phyloP scores from a whole-genome alignment of 64 coral and sea anemone genomes.

The Acropora yongei region DNA sequence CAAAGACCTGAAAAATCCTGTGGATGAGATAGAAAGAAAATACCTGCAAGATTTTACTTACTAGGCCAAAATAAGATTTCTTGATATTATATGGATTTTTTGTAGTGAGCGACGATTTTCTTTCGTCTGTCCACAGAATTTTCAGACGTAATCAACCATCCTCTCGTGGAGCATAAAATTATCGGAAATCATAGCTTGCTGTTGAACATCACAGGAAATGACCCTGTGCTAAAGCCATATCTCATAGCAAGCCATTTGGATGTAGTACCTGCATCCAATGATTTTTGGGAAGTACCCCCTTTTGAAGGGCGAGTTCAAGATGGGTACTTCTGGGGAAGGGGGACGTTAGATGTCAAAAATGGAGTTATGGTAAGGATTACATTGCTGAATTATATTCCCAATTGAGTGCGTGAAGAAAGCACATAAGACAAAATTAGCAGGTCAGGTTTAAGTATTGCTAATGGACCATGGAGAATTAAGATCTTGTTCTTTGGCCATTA shows the following conservation, averaged over 20 bases:
- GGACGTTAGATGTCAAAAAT: slow-evolving; percentile 94
- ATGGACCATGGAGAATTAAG: too few species aligned
- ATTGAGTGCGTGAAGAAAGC: too few species aligned
- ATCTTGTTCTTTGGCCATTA: too few species aligned
- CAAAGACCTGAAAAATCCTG: too few species aligned
- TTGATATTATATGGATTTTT: too few species aligned
- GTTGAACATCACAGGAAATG: slow-evolving; percentile 70
- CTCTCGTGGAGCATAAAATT: slow-evolving; percentile 71
- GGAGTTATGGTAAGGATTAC: slow-evolving; percentile 80
- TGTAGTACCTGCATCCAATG: slow-evolving; percentile 95
- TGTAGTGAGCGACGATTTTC: neutral
- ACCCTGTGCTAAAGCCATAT: slow-evolving; percentile 71
- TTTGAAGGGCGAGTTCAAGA: slow-evolving; percentile 88
- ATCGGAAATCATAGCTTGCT: slow-evolving; percentile 85
- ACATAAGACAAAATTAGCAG: too few species aligned
- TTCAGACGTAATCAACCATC: slow-evolving; percentile 57
- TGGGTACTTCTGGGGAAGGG: slow-evolving; percentile 92
- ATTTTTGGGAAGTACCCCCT: slow-evolving; percentile 89
- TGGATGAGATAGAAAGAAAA: too few species aligned
- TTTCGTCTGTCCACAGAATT: slow-evolving; percentile 65
- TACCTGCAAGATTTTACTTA: too few species aligned
- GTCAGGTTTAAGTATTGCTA: too few species aligned
- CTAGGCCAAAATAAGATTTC: too few species aligned
- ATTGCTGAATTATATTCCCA: too few species aligned
- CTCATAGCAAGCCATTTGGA: slow-evolving; percentile 90